These are phyloP conservation scores for Dynastes grantii DNA, from an alignment of 2,888 invertebrate species.

Conservation along the genomic window DNA sequence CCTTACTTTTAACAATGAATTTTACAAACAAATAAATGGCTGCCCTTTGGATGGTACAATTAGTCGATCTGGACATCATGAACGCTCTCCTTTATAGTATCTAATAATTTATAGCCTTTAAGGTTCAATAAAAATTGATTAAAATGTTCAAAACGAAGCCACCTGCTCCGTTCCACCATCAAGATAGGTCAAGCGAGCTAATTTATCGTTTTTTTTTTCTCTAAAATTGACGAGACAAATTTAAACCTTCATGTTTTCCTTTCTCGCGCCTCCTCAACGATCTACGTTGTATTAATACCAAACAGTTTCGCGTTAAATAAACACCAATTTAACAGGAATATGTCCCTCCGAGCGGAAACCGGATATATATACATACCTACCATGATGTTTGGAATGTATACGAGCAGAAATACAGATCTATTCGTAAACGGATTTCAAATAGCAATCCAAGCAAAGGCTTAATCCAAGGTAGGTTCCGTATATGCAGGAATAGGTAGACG, in stretches of 20 bases:
- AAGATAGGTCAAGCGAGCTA: conserved; percentile 9
- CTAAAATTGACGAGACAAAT: neutral
- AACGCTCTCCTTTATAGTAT: neutral
- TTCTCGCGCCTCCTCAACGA: neutral
- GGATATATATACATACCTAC: neutral
- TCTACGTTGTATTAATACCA: neutral
- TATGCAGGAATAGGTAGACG: neutral
- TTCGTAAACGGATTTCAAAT: neutral
- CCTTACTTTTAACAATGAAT: no score
- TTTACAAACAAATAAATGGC: no score
- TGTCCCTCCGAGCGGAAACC: neutral
- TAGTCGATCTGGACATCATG: no score
- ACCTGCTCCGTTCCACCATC: neutral
- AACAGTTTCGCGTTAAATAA: neutral
- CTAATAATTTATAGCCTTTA: neutral
- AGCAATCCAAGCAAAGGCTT: neutral
- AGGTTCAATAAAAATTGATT: neutral
- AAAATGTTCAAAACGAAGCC: neutral
- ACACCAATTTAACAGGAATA: neutral
- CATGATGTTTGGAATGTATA: no score
- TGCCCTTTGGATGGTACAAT: no score
- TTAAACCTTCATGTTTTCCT: neutral
- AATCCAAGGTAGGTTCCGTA: neutral
- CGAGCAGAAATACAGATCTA: neutral
- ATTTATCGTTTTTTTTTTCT: conserved; percentile 2